These are phyloP conservation scores for Troides oblongomaculatus DNA, from an alignment of 2,888 invertebrate species.

Conservation along the genomic window DNA sequence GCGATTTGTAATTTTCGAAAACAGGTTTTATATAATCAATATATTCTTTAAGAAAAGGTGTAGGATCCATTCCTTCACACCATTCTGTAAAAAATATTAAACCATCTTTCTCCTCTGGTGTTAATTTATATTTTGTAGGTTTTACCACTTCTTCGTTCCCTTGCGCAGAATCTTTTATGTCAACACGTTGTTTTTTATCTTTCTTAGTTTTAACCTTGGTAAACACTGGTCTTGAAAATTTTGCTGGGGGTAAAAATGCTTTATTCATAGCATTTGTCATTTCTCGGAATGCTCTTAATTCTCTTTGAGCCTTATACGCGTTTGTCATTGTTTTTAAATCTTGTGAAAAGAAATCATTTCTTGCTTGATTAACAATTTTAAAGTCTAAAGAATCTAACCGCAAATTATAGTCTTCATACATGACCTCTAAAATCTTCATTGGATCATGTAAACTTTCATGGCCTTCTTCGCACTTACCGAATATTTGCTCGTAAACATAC, in stretches of 20 bases:
- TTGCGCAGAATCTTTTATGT: conserved; percentile 40
- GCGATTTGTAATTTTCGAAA: conserved; percentile 48
- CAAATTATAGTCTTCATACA: conserved; percentile 72
- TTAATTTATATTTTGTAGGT: conserved; percentile 54
- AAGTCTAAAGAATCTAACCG: conserved; percentile 67
- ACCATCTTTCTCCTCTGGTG: conserved; percentile 59
- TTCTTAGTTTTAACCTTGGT: conserved; percentile 62
- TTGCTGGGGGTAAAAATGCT: conserved; percentile 63
- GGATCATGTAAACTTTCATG: conserved; percentile 67
- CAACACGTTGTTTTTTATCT: conserved; percentile 44
- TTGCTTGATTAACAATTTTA: conserved; percentile 66
- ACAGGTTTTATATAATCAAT: conserved; percentile 58
- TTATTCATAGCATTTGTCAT: conserved; percentile 73
- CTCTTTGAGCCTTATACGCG: conserved; percentile 66
- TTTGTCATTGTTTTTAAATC: conserved; percentile 69
- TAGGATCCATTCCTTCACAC: conserved; percentile 68
- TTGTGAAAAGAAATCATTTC: conserved; percentile 65
- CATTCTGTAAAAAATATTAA: conserved; percentile 66
- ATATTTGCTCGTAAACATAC: conserved; percentile 71
- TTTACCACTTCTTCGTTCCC: conserved; percentile 43
- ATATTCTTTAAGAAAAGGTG: conserved; percentile 59
- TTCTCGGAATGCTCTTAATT: conserved; percentile 64
- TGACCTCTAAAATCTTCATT: conserved; percentile 71
- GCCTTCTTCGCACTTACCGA: conserved; percentile 73
- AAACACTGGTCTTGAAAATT: conserved; percentile 56